Evolutionary conservation across 2,113 vertebrate species (phyloP), one percentile per base, ranked within the genome.

Genomic region (Myodes glareolus): DNA sequence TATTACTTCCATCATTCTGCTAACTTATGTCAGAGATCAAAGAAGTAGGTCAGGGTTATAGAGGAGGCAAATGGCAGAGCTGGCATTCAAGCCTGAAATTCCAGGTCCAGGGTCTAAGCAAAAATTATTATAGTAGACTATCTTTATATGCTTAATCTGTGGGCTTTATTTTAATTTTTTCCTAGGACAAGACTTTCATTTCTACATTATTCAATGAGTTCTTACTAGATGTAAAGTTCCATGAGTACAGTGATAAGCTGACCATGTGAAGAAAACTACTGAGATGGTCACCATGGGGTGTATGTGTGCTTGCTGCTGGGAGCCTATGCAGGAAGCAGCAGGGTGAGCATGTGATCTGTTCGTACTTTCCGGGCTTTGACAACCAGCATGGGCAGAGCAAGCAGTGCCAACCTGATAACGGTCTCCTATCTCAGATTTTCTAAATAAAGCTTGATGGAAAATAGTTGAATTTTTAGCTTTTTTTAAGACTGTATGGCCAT

Each of bases 221-320:
- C 88, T 95, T 89, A 82, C 52, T 68, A 70, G 23, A 65, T 68
- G 82, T 47, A 65, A 94, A 88, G 39, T 61, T 96, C 29, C 89
- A 1, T 65, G 33, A 78, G 16, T 5, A 52, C 12, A 95, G 31
- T 78, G 47, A 27, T 76, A 92, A 84, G 5, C 12, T 55, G 33
- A 61, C 3, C 13, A 9, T 63, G 29, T 84, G n/a, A 77, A 14
- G 21, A 68, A 87, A 91, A 84, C 45, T 58, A 47, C 7, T 27
- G 50, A 90, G 10, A 61, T 89, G 39, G 29, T 33, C n/a, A 42
- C 84, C 29, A 39, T n/a, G 67, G 25, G 17, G 25, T 76, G n/a
- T 27, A 47, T 87, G 61, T 84, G 25, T n/a, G 16, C 61, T 36
- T 68, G 42, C 31, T 31, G 36, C 47, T 93, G 39, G 42, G 75